Conservation (phyloP, 2,888 invertebrate species). For the Allacma fusca region DNA sequence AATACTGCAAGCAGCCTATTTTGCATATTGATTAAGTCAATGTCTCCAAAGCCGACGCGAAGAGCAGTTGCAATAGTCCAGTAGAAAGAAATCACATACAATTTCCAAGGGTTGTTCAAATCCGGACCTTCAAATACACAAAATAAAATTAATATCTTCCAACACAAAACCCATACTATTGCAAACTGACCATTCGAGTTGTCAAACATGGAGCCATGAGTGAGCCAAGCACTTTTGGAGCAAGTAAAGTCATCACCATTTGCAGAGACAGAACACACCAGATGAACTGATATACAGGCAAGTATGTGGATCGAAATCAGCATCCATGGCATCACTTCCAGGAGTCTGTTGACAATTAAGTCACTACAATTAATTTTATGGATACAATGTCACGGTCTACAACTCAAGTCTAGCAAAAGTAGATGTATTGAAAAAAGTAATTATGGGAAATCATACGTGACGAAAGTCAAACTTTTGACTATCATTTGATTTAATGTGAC, state of each 20-base stretch:
- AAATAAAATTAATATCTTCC: neutral
- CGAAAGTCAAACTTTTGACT: conserved; percentile 52
- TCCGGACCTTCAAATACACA: neutral
- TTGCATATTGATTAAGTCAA: conserved; percentile 26
- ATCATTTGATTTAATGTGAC: conserved; percentile 49
- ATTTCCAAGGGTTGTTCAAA: conserved; percentile 37
- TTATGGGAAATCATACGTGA: conserved; percentile 48
- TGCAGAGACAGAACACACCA: conserved; percentile 46
- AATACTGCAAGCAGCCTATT: conserved; percentile 50
- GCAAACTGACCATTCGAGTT: neutral
- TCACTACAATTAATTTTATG: neutral
- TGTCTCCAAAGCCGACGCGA: conserved; percentile 56
- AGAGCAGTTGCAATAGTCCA: conserved; percentile 53
- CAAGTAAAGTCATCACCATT: conserved; percentile 43
- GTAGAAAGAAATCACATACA: conserved; percentile 52
- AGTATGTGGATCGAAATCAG: conserved; percentile 51
- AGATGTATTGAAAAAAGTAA: too few species aligned
- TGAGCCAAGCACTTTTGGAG: conserved; percentile 51
- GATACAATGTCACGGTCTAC: too few species aligned
- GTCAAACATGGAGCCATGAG: conserved; percentile 43
- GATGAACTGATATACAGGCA: conserved; percentile 47
- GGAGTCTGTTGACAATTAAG: conserved; percentile 44
- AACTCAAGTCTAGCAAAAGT: too few species aligned
- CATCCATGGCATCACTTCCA: conserved; percentile 57
- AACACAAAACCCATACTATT: neutral